phyloP scores from a whole-genome alignment of 2,888 invertebrate species.

The Tanytarsus gracilentus region DNA sequence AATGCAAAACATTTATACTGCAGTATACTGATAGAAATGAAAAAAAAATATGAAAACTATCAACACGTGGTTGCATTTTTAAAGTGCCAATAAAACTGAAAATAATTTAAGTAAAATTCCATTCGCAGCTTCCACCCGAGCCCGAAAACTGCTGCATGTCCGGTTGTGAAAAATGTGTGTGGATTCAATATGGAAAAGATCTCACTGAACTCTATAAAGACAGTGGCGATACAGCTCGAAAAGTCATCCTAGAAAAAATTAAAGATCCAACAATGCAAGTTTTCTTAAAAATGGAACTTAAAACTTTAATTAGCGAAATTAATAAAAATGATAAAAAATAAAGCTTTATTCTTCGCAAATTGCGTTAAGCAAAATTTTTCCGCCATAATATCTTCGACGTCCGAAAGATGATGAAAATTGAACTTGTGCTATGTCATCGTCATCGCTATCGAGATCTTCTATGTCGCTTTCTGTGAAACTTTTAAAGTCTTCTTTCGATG shows the following conservation, averaged over 20 bases:
- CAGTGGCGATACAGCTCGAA: constrained; percentile 58
- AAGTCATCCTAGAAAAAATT: constrained; percentile 64
- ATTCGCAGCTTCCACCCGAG: constrained; percentile 40
- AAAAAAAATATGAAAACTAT: no score
- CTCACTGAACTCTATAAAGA: constrained; percentile 54
- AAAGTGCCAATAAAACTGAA: not conserved
- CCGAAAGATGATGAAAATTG: not conserved
- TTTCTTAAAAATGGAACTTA: constrained; percentile 70
- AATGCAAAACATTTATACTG: no score
- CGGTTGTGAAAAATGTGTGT: constrained; percentile 89
- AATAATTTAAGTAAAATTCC: not conserved
- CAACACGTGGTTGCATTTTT: no score
- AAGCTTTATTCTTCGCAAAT: not conserved
- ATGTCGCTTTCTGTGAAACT: constrained; percentile 16
- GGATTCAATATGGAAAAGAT: constrained; percentile 80
- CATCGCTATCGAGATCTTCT: constrained; percentile 6
- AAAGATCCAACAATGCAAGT: constrained; percentile 74
- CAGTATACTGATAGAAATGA: no score
- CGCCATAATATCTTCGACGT: not conserved
- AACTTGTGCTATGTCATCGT: constrained; percentile 3
- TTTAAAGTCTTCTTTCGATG: not conserved
- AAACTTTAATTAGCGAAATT: constrained; percentile 37
- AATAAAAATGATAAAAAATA: constrained; percentile 1
- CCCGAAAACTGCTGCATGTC: constrained; percentile 87
- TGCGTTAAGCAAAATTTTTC: not conserved